phyloP scores from a whole-genome alignment of 2,113 vertebrate genomes.

The Charina bottae region DNA sequence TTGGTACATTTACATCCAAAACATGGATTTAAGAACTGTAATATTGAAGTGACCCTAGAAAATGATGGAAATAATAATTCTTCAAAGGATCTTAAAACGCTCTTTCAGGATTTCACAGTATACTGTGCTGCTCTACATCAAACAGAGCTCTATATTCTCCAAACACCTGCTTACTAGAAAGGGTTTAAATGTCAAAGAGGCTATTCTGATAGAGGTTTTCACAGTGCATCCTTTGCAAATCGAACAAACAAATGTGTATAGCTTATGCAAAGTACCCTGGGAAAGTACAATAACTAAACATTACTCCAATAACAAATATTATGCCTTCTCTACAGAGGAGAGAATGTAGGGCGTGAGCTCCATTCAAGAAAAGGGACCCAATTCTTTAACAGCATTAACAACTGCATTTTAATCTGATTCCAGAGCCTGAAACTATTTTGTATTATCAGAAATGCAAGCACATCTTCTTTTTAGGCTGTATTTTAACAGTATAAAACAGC shows the following conservation, averaged over 20 bases:
- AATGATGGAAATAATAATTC: conserved; percentile 19
- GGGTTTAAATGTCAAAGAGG: background rate
- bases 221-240: background rate
- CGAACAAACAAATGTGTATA: background rate
- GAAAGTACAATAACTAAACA: background rate
- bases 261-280: background rate
- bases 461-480: background rate
- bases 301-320: background rate
- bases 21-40: background rate
- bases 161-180: background rate
- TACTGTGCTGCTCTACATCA: background rate
- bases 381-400: background rate
- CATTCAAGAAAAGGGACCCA: background rate
- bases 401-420: background rate
- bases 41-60: conserved; percentile 28
- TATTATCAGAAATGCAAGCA: background rate
- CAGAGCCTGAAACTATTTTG: conserved; percentile 11
- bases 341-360: fast-evolving
- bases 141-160: background rate
- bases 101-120: background rate
- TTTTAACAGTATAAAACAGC: background rate
- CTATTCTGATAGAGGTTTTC: background rate
- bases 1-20: background rate
- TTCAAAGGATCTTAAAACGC: background rate
- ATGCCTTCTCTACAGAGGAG: conserved; percentile 9